These are phyloP conservation scores for Listronotus bonariensis DNA, from an alignment of 1,140 invertebrate species.

Conservation along the genomic window DNA sequence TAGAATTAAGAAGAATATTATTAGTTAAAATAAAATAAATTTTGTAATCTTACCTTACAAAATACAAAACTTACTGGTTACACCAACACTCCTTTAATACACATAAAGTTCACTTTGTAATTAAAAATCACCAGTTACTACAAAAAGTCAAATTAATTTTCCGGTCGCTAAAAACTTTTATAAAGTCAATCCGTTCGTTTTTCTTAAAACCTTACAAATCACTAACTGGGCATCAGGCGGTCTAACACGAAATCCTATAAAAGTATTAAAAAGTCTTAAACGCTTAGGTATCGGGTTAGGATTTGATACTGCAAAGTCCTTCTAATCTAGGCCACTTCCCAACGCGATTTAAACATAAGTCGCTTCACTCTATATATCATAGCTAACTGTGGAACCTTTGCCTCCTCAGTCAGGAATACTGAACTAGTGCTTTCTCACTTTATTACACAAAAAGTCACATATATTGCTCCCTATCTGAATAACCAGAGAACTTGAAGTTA, in stretches of 20 bases:
- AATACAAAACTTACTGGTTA: too few species aligned
- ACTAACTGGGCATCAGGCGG: slow-evolving; percentile 46
- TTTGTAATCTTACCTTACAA: too few species aligned
- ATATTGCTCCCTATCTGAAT: slow-evolving; percentile 28
- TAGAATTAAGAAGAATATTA: too few species aligned
- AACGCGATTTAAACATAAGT: slow-evolving; percentile 70
- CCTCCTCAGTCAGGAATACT: slow-evolving; percentile 39
- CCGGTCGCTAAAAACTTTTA: slow-evolving; percentile 27
- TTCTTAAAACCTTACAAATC: slow-evolving; percentile 54
- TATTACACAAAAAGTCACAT: slow-evolving; percentile 12
- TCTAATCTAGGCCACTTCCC: slow-evolving; percentile 71
- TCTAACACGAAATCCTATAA: slow-evolving; percentile 53
- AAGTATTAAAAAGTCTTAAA: slow-evolving; percentile 59
- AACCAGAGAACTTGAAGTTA: slow-evolving; percentile 37
- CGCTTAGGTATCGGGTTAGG: slow-evolving; percentile 55
- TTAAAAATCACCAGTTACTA: background rate
- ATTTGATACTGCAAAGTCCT: slow-evolving; percentile 57
- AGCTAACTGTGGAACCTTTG: slow-evolving; percentile 49
- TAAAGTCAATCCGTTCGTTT: slow-evolving; percentile 15
- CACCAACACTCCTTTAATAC: too few species aligned
- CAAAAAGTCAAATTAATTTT: background rate
- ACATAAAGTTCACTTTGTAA: background rate
- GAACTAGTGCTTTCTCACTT: slow-evolving; percentile 14
- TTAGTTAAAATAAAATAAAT: too few species aligned
- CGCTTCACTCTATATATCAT: slow-evolving; percentile 70